These are phyloP conservation scores for Crotalus tigris DNA, from an alignment of 2,113 vertebrate species.

Conservation along the genomic window DNA sequence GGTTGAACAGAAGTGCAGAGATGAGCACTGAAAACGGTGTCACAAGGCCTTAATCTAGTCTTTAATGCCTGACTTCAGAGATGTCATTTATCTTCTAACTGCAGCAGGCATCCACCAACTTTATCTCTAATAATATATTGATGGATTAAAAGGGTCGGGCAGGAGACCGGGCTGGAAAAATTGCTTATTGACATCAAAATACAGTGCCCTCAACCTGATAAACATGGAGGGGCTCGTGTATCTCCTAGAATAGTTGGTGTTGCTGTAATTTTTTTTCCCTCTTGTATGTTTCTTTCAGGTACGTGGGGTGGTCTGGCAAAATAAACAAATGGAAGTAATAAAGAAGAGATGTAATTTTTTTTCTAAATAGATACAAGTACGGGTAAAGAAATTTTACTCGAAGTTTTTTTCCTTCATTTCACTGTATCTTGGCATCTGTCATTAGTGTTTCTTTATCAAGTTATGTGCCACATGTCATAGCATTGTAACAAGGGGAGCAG, in stretches of 20 bases:
- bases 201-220: conserved; percentile 99
- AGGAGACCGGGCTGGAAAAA: conserved; percentile 99
- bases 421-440: neutral
- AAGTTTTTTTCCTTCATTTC: conserved; percentile 47
- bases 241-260: conserved; percentile 83
- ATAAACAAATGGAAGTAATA: conserved; percentile 75
- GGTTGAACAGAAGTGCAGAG: conserved; percentile 99
- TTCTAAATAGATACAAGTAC: conserved; percentile 54
- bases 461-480: accelerated
- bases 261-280: conserved; percentile 76
- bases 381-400: conserved; percentile 49
- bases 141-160: conserved; percentile 99
- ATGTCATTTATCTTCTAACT: conserved; percentile 99
- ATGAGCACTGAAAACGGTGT: conserved; percentile 99
- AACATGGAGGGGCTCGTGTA: conserved; percentile 95
- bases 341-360: conserved; percentile 68
- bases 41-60: conserved; percentile 99
- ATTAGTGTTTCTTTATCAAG: conserved; percentile 24
- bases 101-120: conserved; percentile 99
- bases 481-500: neutral
- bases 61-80: conserved; percentile 99
- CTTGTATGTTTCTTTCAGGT: conserved; percentile 70
- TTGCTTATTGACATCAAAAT: conserved; percentile 99
- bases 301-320: conserved; percentile 76
- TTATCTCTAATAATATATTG: conserved; percentile 99